These are phyloP conservation scores for Orthosia gracilis DNA, from an alignment of 2,888 invertebrate genomes.

Conservation along the genomic window DNA sequence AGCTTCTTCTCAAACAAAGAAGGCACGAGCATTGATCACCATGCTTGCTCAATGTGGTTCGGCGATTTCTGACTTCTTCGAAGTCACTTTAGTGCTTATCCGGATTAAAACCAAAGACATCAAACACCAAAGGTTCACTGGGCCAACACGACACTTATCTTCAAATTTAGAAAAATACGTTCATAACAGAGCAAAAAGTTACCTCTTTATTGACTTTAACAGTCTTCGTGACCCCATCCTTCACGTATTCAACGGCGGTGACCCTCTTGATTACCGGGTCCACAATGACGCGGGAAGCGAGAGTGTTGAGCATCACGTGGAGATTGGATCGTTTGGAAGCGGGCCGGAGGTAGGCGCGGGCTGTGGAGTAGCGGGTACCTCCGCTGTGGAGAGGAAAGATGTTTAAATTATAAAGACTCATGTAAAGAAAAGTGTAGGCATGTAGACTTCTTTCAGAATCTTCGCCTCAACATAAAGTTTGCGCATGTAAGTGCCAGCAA, in stretches of 20 bases:
- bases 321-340: slow-evolving; percentile 91
- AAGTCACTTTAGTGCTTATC: too few species aligned
- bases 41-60: too few species aligned
- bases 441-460: background rate
- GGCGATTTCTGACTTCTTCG: too few species aligned
- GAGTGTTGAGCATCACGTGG: slow-evolving; percentile 92
- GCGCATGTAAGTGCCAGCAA: background rate
- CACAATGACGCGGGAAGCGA: slow-evolving; percentile 91
- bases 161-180: too few species aligned
- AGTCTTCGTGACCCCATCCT: slow-evolving; percentile 84
- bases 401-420: background rate
- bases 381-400: slow-evolving; percentile 78
- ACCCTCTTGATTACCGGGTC: slow-evolving; percentile 88
- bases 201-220: slow-evolving; percentile 91
- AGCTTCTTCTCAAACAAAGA: too few species aligned
- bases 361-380: slow-evolving; percentile 92
- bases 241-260: slow-evolving; percentile 92
- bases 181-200: background rate
- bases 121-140: too few species aligned
- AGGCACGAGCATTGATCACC: too few species aligned
- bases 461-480: background rate
- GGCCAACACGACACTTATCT: too few species aligned
- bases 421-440: background rate
- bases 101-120: too few species aligned
- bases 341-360: slow-evolving; percentile 92